Base-by-base conservation (phyloP, 2,113 vertebrate genomes). In the Mandrillus leucophaeus region DNA sequence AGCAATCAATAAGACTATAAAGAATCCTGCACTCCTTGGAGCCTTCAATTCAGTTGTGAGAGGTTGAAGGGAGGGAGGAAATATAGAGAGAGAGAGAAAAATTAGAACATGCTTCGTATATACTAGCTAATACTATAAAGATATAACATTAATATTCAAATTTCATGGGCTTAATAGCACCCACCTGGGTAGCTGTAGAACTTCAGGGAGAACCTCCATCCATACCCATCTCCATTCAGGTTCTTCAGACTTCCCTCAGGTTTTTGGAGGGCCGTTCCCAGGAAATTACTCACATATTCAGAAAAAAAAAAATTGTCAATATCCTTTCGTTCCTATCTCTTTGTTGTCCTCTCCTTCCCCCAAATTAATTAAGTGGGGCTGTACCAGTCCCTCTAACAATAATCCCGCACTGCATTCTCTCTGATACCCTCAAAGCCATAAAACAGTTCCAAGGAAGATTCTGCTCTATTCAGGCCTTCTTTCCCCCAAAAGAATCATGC, bases 181-280 rank as follows among this genome's bases (percentile, higher is more conserved):
- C 27, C 0, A 0, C 8, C 68, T 27, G 12, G 6, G 32, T 2
- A 66, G 32, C 6, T 61, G 0, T 11, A 48, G 76, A 82, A 72
- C 12, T n/a, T 38, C 35, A 78, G 22, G 9, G 43, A 61, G 30
- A 48, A 11, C 4, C 30, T 35, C 5, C 6, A 64, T 4, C 35
- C 6, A 25, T 0, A 55, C 0, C 4, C 3, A n/a, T 13, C 11
- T 30, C 4, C 80, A 25, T 4, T 57, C 50, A 22, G 11, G 17
- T 3, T 75, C 43, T 5, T 9, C 14, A 12, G 18, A 72, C 32
- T 50, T 32, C 6, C 23, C 12, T 40, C 45, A 4, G 18, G 22
- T 10, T 80, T 87, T 45, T 35, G 35, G 30, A 94, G 32, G 13
- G 1, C 27, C 66, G 55, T 43, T 93, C 52, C 22, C 25, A 55